These are phyloP conservation scores for Proterorhinus semilunaris DNA, from an alignment of 2,113 vertebrate genomes.

Conservation along the genomic window DNA sequence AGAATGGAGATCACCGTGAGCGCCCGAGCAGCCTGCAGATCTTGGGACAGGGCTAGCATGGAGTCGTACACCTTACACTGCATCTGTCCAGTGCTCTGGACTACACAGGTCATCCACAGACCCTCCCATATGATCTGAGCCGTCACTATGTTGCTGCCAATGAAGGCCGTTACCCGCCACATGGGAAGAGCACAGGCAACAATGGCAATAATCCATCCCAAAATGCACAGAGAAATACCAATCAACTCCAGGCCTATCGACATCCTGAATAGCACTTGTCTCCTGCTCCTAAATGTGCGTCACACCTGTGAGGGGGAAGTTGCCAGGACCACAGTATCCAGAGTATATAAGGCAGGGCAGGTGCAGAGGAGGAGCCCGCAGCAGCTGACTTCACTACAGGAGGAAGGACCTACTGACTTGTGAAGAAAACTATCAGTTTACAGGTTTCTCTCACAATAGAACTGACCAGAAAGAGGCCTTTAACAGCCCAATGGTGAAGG, in stretches of 20 bases:
- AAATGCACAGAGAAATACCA: slow-evolving; percentile 71
- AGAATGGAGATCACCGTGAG: slow-evolving; percentile 78
- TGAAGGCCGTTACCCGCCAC: slow-evolving; percentile 79
- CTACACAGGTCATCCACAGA: slow-evolving; percentile 79
- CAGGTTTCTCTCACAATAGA: slow-evolving; percentile 54
- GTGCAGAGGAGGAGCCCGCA: slow-evolving; percentile 69
- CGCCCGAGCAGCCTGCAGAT: slow-evolving; percentile 76
- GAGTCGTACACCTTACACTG: slow-evolving; percentile 81
- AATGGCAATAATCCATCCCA: slow-evolving; percentile 78
- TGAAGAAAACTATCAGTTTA: slow-evolving; percentile 58
- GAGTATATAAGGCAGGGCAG: slow-evolving; percentile 70
- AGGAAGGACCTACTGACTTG: slow-evolving; percentile 43
- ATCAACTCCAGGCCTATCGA: slow-evolving; percentile 76
- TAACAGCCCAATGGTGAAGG: slow-evolving; percentile 31
- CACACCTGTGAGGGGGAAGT: slow-evolving; percentile 27
- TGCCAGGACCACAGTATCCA: slow-evolving; percentile 47
- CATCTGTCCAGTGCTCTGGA: slow-evolving; percentile 80
- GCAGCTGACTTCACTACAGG: slow-evolving; percentile 59
- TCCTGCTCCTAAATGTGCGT: slow-evolving; percentile 17
- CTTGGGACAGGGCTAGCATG: slow-evolving; percentile 75
- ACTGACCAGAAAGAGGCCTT: slow-evolving; percentile 53
- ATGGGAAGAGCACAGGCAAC: slow-evolving; percentile 75
- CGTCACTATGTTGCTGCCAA: slow-evolving; percentile 79
- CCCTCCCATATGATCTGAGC: slow-evolving; percentile 80
- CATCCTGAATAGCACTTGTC: slow-evolving; percentile 56